A percentile compares a stretch with the other conserved stretches of the same genome.
Evolutionary conservation across 2,797 vertebrate species (phyloP).

Genomic region (Eospalax fontanierii): DNA sequence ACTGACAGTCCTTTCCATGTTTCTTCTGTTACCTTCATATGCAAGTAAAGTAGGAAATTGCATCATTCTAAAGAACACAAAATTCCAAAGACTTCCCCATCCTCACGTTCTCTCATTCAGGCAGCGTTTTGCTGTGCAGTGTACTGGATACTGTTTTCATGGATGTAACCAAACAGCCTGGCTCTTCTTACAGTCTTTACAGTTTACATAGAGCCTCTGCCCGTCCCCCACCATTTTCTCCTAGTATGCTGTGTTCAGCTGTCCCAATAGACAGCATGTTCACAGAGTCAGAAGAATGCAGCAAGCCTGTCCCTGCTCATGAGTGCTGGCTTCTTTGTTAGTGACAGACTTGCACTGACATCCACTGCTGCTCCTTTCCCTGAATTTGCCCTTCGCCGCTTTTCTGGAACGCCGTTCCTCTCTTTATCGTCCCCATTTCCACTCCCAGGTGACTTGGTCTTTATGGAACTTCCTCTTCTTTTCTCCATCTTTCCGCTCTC

Average conservation of each 20-base stretch:
- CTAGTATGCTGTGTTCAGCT: background rate
- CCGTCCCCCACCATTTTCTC: background rate
- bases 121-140: background rate
- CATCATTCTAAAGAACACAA: background rate
- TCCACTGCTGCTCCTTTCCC: no score
- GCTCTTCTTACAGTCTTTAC: background rate
- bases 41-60: background rate
- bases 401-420: constrained; percentile 74
- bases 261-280: background rate
- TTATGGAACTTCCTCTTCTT: background rate
- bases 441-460: constrained; percentile 45
- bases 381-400: constrained; percentile 67
- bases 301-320: constrained; percentile 42
- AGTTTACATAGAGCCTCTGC: background rate
- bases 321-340: background rate
- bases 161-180: background rate
- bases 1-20: background rate
- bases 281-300: constrained; percentile 12
- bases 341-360: constrained; percentile 31
- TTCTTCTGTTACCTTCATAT: background rate
- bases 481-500: constrained; percentile 75
- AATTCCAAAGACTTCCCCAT: background rate
- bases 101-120: background rate
- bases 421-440: constrained; percentile 68
- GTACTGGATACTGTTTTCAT: background rate